Conservation (phyloP, 2,888 invertebrate species). For the Trisateles emortualis region DNA sequence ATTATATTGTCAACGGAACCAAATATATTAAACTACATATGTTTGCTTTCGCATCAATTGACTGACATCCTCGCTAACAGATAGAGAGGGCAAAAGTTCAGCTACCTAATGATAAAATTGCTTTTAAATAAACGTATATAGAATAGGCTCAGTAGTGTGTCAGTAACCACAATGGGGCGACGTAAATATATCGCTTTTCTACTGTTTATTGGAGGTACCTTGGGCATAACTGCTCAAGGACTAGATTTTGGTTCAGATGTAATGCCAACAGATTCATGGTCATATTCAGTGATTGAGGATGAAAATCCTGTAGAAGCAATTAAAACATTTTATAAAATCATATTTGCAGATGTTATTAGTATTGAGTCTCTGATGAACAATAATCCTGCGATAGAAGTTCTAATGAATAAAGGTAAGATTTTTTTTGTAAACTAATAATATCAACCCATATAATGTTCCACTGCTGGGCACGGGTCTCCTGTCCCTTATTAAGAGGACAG, state of each 20-base stretch:
- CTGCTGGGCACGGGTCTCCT: no score
- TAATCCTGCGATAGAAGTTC: slow-evolving; percentile 12
- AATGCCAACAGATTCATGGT: no score
- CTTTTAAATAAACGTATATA: neutral
- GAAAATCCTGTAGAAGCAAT: neutral
- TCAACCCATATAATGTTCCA: no score
- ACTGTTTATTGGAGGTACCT: neutral
- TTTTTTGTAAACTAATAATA: neutral
- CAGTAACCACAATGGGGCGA: slow-evolving; percentile 9
- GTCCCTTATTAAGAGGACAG: no score
- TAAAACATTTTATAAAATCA: neutral
- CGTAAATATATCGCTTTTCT: neutral
- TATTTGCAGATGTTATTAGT: neutral
- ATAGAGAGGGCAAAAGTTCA: slow-evolving; percentile 10
- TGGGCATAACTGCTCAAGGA: neutral
- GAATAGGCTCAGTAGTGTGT: slow-evolving; percentile 4
- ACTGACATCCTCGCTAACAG: neutral
- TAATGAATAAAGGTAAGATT: slow-evolving; percentile 33
- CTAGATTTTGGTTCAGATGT: neutral
- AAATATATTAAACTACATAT: no score
- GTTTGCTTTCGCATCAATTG: no score
- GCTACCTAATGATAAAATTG: slow-evolving; percentile 2
- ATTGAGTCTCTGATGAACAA: slow-evolving; percentile 5
- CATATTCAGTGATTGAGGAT: no score
- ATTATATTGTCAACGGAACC: no score